Conservation (phyloP, 2,888 invertebrate species). For the Xanthorhoe spadicearia region DNA sequence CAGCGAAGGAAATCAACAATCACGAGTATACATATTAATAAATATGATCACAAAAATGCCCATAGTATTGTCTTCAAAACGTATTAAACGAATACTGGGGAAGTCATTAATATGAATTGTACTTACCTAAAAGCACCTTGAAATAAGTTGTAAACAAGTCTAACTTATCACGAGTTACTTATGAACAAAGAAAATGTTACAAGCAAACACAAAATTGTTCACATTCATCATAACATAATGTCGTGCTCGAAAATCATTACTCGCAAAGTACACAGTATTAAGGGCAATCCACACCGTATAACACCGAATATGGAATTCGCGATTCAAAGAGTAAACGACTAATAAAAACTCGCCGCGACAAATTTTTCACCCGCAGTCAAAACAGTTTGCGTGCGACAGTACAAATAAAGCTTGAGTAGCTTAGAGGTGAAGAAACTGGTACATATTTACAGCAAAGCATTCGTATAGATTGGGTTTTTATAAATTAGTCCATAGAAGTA, state of each 20-base stretch:
- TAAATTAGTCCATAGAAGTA: too few species aligned
- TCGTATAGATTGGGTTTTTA: too few species aligned
- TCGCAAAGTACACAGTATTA: conserved; percentile 41
- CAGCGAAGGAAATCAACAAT: too few species aligned
- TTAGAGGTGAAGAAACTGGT: conserved; percentile 4
- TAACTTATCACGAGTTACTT: conserved; percentile 4
- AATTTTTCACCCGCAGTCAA: conserved; percentile 65
- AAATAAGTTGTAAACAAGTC: conserved; percentile 4
- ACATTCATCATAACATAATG: conserved; percentile 41
- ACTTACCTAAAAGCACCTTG: not conserved
- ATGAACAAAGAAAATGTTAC: conserved; percentile 20
- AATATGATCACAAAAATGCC: too few species aligned
- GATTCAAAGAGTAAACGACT: conserved; percentile 40
- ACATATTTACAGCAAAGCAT: not conserved
- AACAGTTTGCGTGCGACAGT: conserved; percentile 58
- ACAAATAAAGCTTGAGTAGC: conserved; percentile 41
- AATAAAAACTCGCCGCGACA: conserved; percentile 59
- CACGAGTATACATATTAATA: too few species aligned
- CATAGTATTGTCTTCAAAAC: too few species aligned
- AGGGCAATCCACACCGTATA: conserved; percentile 45
- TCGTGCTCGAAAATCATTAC: conserved; percentile 46
- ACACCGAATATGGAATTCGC: conserved; percentile 36
- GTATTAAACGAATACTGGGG: not conserved
- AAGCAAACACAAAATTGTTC: conserved; percentile 28
- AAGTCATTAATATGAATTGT: not conserved